Conservation (phyloP, 1,140 invertebrate species). For the Dreissena rostriformis region DNA sequence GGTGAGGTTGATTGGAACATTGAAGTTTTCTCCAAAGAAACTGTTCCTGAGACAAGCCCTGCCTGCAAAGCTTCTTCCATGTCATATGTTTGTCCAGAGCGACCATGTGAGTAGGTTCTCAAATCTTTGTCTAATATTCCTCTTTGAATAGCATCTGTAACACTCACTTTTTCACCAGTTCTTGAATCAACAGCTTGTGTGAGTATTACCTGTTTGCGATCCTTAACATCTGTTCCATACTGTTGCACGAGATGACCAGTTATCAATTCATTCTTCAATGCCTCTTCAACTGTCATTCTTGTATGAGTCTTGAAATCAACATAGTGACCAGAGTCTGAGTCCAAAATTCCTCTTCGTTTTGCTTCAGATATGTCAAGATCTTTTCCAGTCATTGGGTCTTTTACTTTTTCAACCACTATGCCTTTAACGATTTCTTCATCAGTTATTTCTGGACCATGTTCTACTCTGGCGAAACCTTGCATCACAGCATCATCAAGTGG, state of each 20-base stretch:
- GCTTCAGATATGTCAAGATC: constrained; percentile 85
- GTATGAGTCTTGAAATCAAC: constrained; percentile 85
- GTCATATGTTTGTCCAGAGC: constrained; percentile 74
- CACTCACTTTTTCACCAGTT: constrained; percentile 87
- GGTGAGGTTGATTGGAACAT: constrained; percentile 70
- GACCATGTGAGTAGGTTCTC: constrained; percentile 84
- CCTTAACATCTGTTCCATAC: constrained; percentile 87
- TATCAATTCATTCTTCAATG: constrained; percentile 89
- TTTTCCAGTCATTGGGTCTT: constrained; percentile 88
- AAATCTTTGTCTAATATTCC: constrained; percentile 73
- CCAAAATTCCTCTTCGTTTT: constrained; percentile 73
- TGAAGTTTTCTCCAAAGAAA: constrained; percentile 76
- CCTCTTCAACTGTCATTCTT: constrained; percentile 87
- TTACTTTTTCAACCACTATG: constrained; percentile 67
- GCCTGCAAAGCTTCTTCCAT: constrained; percentile 92
- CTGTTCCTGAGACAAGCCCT: constrained; percentile 87
- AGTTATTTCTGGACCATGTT: constrained; percentile 76
- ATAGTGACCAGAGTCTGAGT: constrained; percentile 84
- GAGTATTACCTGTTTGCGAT: constrained; percentile 84
- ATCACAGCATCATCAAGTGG: constrained; percentile 86
- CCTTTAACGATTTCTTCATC: constrained; percentile 69
- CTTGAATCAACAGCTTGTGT: constrained; percentile 85
- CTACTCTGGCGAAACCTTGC: constrained; percentile 74
- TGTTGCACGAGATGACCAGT: constrained; percentile 88
- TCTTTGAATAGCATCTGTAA: constrained; percentile 82